These are phyloP conservation scores for Entelurus aequoreus DNA, from an alignment of 2,113 vertebrate species.

Conservation along the genomic window DNA sequence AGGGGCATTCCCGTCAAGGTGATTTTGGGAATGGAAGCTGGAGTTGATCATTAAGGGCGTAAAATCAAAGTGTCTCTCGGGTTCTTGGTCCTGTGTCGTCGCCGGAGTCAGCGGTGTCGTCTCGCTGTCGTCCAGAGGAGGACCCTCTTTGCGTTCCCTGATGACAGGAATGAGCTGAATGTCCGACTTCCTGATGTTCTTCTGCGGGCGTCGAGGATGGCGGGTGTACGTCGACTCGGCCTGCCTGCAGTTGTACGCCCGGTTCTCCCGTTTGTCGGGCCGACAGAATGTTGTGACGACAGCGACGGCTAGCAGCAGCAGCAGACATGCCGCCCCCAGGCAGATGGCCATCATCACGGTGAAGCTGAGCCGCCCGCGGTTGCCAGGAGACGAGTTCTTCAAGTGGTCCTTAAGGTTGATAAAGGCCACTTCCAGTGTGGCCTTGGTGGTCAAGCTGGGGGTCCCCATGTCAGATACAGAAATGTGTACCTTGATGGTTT, in stretches of 20 bases:
- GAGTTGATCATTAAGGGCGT: slow-evolving; percentile 72
- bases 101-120: slow-evolving; percentile 28
- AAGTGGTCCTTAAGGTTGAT: slow-evolving; percentile 77
- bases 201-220: slow-evolving; percentile 86
- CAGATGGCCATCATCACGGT: slow-evolving; percentile 76
- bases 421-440: slow-evolving; percentile 75
- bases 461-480: slow-evolving; percentile 78
- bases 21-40: slow-evolving; percentile 76
- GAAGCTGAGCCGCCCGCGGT: slow-evolving; percentile 65
- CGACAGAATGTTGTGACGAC: slow-evolving; percentile 79
- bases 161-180: slow-evolving; percentile 86
- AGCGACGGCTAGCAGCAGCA: slow-evolving; percentile 74
- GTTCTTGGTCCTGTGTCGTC: slow-evolving; percentile 45
- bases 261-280: slow-evolving; percentile 79
- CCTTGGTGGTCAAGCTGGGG: slow-evolving; percentile 64
- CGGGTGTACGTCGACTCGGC: slow-evolving; percentile 83
- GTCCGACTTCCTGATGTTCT: slow-evolving; percentile 88
- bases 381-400: slow-evolving; percentile 70
- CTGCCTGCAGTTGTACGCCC: slow-evolving; percentile 90
- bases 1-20: slow-evolving; percentile 38
- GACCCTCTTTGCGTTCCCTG: slow-evolving; percentile 67
- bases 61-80: slow-evolving; percentile 68
- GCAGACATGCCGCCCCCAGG: slow-evolving; percentile 70
- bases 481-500: slow-evolving; percentile 70
- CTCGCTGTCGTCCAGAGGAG: slow-evolving; percentile 43